Evolutionary conservation across 2,797 vertebrate species (phyloP), one percentile per base, ranked within the genome.

Genomic region (Melanotaenia trifasciata): DNA sequence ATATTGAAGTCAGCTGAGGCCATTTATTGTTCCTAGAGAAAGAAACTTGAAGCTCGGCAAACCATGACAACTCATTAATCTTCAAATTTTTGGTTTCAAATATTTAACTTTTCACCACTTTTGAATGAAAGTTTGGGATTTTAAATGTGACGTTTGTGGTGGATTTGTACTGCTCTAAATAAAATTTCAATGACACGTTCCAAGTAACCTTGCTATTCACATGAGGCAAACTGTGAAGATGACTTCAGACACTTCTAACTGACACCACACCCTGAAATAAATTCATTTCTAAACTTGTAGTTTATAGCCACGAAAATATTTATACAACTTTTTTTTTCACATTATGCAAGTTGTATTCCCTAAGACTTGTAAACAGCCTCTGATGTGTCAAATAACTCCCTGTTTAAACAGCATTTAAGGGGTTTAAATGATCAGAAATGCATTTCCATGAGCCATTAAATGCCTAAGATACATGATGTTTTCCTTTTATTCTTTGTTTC

Each of bases 401-500:
- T 13, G 3, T 45, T 64, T 61, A 56, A 62, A 80, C 16, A 47
- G 14, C 12, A 56, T 64, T 62, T 70, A 56, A 40, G 33, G 9
- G 6, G 1, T 50, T 63, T 54, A 26, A 35, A 33, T 60, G 30
- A 30, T 64, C 70, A 66, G n/a, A 61, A 70, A 24, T 70, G 53
- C 56, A 38, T 45, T 54, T 28, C 54, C n/a, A 32, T 9, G 4
- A 68, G 38, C 28, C 30, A n/a, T 64, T 26, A 33, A 65, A 61
- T 68, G 32, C 11, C 13, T 68, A 14, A 38, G n/a, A 69, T 38
- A n/a, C 16, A 26, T 60, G 36, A 50, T 36, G 56, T 61, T 74
- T 75, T 58, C 20, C 30, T 59, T 79, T 13, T 59, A 30, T 72
- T 43, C 13, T 76, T 28, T 43, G 11, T 70, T 69, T 68, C 47